phyloP scores from a whole-genome alignment of 2,797 vertebrate species.

The Pagetopsis macropterus region DNA sequence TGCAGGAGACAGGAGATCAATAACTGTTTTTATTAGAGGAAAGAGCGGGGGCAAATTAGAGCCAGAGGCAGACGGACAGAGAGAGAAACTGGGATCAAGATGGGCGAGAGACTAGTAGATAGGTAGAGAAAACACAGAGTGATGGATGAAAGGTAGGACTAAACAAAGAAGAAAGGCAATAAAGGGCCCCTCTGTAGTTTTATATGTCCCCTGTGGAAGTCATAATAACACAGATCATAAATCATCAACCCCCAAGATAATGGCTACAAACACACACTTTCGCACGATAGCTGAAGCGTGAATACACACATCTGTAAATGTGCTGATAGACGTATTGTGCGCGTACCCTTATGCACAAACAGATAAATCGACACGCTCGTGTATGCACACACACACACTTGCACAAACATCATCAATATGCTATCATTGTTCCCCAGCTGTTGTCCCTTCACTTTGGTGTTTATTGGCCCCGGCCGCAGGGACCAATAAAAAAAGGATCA shows the following conservation, averaged over 20 bases:
- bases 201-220: conserved; percentile 74
- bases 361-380: background rate
- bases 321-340: conserved; percentile 51
- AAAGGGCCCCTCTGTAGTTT: conserved; percentile 79
- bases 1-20: conserved; percentile 68
- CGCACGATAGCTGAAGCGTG: conserved; percentile 17
- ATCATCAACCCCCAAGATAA: conserved; percentile 73
- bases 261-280: conserved; percentile 44
- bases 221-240: conserved; percentile 75
- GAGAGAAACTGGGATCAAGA: conserved; percentile 33
- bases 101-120: conserved; percentile 21
- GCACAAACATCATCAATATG: conserved; percentile 72
- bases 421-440: conserved; percentile 79
- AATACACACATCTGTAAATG: conserved; percentile 40
- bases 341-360: conserved; percentile 25
- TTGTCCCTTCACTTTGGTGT: conserved; percentile 68
- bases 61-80: conserved; percentile 29
- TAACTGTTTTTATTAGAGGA: conserved; percentile 66
- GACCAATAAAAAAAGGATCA: conserved; percentile 74
- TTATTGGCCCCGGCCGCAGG: conserved; percentile 74
- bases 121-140: conserved; percentile 40
- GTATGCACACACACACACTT: conserved; percentile 29
- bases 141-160: conserved; percentile 67
- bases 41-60: conserved; percentile 53
- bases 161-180: conserved; percentile 79